phyloP scores from a whole-genome alignment of 2,797 vertebrate genomes.

The Dallia pectoralis region DNA sequence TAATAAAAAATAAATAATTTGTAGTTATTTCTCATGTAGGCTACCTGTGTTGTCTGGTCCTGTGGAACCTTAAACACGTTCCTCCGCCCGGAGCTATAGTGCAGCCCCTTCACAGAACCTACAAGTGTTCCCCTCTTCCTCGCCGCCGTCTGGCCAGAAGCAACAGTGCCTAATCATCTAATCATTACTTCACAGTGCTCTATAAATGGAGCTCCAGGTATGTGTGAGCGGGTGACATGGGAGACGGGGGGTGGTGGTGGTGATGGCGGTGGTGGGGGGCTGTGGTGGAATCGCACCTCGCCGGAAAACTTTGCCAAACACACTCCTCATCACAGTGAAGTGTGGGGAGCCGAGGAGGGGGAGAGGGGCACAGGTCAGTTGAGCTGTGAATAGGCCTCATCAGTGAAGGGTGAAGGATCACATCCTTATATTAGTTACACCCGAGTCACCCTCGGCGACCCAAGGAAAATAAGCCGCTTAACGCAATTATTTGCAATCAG shows the following conservation, averaged over 20 bases:
- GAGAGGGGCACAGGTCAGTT: conserved; percentile 83
- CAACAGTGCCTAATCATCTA: conserved; percentile 17
- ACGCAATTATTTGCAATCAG: conserved; percentile 99
- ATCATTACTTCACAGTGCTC: conserved; percentile 2
- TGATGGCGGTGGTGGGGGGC: conserved; percentile 55
- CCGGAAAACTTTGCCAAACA: conserved; percentile 80
- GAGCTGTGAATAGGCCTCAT: conserved; percentile 98
- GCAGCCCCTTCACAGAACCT: neutral
- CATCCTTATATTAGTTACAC: conserved; percentile 85
- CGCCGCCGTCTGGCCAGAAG: conserved; percentile 39
- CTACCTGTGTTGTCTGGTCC: no score
- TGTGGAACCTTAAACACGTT: neutral
- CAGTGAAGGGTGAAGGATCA: conserved; percentile 94
- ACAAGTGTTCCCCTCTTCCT: conserved; percentile 29
- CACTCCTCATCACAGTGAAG: conserved; percentile 82
- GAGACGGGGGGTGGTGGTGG: no score
- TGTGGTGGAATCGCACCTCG: conserved; percentile 64
- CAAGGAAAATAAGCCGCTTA: conserved; percentile 86
- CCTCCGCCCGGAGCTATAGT: neutral
- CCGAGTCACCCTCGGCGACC: conserved; percentile 89
- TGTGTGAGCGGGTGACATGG: conserved; percentile 44
- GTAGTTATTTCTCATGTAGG: no score
- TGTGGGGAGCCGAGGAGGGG: conserved; percentile 74
- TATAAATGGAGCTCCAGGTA: conserved; percentile 31
- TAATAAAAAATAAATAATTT: no score